Evolutionary conservation across 2,888 invertebrate genomes (phyloP).

Genomic region (Patella depressa): DNA sequence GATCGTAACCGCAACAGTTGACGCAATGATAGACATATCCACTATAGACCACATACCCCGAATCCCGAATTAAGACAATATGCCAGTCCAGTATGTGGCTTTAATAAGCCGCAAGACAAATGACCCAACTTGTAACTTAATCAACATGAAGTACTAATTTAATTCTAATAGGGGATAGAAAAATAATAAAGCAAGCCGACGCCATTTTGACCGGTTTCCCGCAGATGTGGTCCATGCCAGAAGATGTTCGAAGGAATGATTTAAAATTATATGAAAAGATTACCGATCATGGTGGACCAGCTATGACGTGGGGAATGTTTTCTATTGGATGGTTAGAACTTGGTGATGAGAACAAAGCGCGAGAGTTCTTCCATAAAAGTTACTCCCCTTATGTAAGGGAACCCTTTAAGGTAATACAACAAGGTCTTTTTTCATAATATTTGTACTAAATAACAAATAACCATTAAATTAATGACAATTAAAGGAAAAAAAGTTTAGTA

Average conservation of each 20-base stretch:
- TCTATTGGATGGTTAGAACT: constrained; percentile 68
- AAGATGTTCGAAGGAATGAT: constrained; percentile 56
- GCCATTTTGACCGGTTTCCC: constrained; percentile 69
- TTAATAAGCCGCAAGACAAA: too few relatives aligned
- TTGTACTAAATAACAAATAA: too few relatives aligned
- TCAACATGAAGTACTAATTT: too few relatives aligned
- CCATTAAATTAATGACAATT: too few relatives aligned
- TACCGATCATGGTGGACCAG: constrained; percentile 60
- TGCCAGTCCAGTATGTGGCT: too few relatives aligned
- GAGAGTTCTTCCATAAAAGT: constrained; percentile 53
- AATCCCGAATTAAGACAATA: too few relatives aligned
- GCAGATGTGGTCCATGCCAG: constrained; percentile 54
- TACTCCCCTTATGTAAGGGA: constrained; percentile 57
- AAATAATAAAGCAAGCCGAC: constrained; percentile 67
- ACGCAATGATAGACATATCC: background rate
- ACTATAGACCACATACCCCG: too few relatives aligned
- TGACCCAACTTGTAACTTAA: too few relatives aligned
- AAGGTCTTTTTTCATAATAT: too few relatives aligned
- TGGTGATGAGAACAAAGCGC: constrained; percentile 56
- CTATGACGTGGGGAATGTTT: constrained; percentile 72
- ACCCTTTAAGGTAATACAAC: constrained; percentile 61
- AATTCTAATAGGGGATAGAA: constrained; percentile 3
- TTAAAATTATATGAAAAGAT: constrained; percentile 62
- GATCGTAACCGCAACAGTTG: background rate
- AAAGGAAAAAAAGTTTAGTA: too few relatives aligned